Percentiles rank a stretch among this genome's conserved stretches.
Conservation (phyloP, 1,140 invertebrate species). For the Drosophila busckii region DNA sequence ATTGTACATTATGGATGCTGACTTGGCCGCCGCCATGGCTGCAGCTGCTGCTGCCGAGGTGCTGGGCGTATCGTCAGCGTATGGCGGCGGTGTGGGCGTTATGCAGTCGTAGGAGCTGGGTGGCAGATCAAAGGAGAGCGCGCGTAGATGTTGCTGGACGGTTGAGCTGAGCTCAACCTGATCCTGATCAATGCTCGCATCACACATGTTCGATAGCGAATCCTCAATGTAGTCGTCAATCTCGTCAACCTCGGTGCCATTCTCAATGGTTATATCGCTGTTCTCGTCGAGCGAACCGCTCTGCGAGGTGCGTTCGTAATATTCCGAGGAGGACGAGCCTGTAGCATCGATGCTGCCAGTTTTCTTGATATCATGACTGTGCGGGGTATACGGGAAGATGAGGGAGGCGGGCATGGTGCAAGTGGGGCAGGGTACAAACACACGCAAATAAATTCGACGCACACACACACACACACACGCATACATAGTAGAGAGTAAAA, state of each 20-base stretch:
- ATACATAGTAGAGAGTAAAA: background rate
- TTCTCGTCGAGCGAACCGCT: constrained; percentile 77
- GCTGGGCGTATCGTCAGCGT: constrained; percentile 17
- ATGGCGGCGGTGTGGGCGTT: constrained; percentile 50
- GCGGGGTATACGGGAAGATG: background rate
- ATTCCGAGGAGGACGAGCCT: constrained; percentile 51
- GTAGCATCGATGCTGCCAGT: constrained; percentile 62
- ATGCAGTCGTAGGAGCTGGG: constrained; percentile 9
- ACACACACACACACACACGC: constrained; percentile 14
- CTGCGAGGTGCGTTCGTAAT: constrained; percentile 55
- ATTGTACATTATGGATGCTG: background rate
- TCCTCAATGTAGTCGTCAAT: constrained; percentile 75
- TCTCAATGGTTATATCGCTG: constrained; percentile 74
- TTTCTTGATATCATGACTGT: constrained; percentile 52
- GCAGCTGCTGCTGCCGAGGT: constrained; percentile 20
- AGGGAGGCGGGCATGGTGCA: background rate
- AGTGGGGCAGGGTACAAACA: constrained; percentile 9
- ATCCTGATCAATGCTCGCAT: constrained; percentile 50
- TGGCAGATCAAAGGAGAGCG: constrained; percentile 39
- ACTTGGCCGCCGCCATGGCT: background rate
- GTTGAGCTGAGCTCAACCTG: constrained; percentile 11
- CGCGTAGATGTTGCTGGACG: constrained; percentile 20
- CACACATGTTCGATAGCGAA: constrained; percentile 61
- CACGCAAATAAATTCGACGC: constrained; percentile 11
- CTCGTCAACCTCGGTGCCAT: constrained; percentile 71